These are phyloP conservation scores for Ctenopoma multispine DNA, from an alignment of 2,797 vertebrate genomes.

Conservation along the genomic window DNA sequence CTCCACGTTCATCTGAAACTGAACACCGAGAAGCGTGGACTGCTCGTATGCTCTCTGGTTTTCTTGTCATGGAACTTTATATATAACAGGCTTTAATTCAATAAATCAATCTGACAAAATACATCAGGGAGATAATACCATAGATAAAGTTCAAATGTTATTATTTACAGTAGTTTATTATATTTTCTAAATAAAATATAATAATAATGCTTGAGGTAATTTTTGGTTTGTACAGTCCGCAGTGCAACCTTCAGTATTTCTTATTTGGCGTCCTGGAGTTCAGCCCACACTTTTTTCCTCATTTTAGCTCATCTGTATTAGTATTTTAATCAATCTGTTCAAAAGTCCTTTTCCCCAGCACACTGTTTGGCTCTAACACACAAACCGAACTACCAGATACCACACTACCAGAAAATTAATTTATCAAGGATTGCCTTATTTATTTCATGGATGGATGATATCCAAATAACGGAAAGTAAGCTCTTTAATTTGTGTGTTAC, in stretches of 20 bases:
- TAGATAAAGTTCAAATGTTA: slow-evolving; percentile 20
- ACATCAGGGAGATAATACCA: slow-evolving; percentile 8
- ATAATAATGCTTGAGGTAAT: neutral
- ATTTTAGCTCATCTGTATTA: neutral
- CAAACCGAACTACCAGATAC: neutral
- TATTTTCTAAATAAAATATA: neutral
- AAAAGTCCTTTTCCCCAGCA: neutral
- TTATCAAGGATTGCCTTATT: neutral
- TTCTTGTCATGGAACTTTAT: slow-evolving; percentile 8
- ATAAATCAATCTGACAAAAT: slow-evolving; percentile 46
- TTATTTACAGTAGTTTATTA: neutral
- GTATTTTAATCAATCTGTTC: neutral
- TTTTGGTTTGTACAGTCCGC: neutral
- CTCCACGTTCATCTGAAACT: slow-evolving; percentile 33
- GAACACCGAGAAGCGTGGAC: slow-evolving; percentile 82
- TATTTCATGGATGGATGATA: neutral
- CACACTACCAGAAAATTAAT: neutral
- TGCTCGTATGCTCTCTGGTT: slow-evolving; percentile 86
- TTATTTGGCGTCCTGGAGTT: neutral
- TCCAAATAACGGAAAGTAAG: slow-evolving; percentile 14
- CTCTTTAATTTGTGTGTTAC: neutral
- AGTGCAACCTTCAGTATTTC: neutral
- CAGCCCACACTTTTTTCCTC: neutral
- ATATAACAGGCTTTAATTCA: slow-evolving; percentile 32
- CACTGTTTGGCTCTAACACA: slow-evolving; percentile 3